Conservation (phyloP, 1,140 invertebrate genomes). For the Hylaeus anthracinus region DNA sequence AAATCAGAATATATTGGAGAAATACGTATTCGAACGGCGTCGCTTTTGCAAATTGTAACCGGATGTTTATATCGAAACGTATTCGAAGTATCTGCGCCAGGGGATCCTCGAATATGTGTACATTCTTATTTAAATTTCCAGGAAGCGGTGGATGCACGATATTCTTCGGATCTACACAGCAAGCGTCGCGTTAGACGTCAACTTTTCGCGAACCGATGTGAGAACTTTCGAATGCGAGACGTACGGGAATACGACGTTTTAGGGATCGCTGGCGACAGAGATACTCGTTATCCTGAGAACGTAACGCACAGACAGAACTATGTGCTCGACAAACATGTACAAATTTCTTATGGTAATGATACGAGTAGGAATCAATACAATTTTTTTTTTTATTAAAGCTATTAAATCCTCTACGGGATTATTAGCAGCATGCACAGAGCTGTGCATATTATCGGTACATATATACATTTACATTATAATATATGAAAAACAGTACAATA, state of each 20-base stretch:
- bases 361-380: not conserved
- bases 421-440: too few species aligned
- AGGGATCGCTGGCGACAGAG: not conserved
- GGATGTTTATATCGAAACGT: not conserved
- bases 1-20: too few species aligned
- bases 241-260: not conserved
- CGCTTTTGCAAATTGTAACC: not conserved
- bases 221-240: not conserved
- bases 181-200: not conserved
- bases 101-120: too few species aligned
- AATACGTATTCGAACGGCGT: too few species aligned
- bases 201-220: not conserved
- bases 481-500: too few species aligned
- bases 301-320: slow-evolving; percentile 1
- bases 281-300: slow-evolving; percentile 4
- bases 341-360: slow-evolving; percentile 16
- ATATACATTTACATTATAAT: too few species aligned
- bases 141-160: not conserved
- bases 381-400: too few species aligned
- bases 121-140: slow-evolving; percentile 27
- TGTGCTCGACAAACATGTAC: not conserved
- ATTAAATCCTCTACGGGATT: too few species aligned
- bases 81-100: not conserved
- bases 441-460: too few species aligned
- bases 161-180: not conserved